Evolutionary conservation across 2,888 invertebrate genomes (phyloP), one percentile per base, ranked within the genome.

Genomic region (Falcaria lacertinaria): DNA sequence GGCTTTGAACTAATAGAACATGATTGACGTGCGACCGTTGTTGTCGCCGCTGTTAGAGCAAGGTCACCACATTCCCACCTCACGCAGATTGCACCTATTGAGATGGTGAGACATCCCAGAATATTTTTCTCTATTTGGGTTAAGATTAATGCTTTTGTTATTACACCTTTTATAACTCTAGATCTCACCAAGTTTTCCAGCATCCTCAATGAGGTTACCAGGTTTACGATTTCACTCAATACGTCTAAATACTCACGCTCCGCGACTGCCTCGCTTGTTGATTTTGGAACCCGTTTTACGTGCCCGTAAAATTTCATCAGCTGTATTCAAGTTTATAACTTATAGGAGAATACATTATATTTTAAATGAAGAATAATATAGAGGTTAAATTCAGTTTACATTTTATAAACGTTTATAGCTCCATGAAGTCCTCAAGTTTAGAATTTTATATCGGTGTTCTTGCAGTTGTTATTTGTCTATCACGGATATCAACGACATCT

Each of bases 1-100:
- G 84, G 73, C 85, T 84, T 84, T 86, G 85, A 82, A 81, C 80
- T 74, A 79, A 85, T 87, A 77, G 74, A 81, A 71, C 65, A 64
- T 74, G 81, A 86, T 86, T 80, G 86, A 76, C 79, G 81, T 82
- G 78, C 65, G 84, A 82, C 68, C 64, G 67, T 72, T 68, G 74
- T 70, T 69, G 68, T 58, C 61, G 58, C 50, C 59, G 54, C 60
- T 64, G 64, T 57, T 44, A 45, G 58, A 52, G 56, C 80, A 81
- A 84, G 85, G 85, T 74, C 74, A 58, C 39, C 41, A 53, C 58
- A 61, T 65, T 69, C 71, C 67, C 73, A 65, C 67, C 61, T 39
- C 45, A 52, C 50, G 45, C 54, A 60, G 57, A 55, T 53, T 46
- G 43, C 39, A 42, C 40, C 36, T 43, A 41, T 42, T 53, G 11